Evolutionary conservation across 2,888 invertebrate genomes (phyloP).

Genomic region (Apomyelois bistriatella): DNA sequence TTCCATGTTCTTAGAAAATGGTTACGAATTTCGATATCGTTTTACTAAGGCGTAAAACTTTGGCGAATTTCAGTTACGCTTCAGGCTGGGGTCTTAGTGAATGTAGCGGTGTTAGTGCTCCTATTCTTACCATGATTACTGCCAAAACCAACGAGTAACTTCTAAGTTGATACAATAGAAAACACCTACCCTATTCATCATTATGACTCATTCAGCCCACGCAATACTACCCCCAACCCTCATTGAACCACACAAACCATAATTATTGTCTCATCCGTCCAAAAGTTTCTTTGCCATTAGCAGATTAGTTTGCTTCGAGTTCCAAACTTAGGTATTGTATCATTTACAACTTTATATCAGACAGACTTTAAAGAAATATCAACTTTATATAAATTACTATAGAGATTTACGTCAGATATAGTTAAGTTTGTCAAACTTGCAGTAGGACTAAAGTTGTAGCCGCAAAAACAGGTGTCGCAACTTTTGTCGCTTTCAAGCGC

Average conservation of each 20-base stretch:
- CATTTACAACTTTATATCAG: constrained; percentile 13
- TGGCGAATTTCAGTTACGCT: no score
- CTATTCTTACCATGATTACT: no score
- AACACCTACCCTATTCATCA: neutral
- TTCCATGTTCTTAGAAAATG: no score
- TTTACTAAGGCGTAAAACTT: no score
- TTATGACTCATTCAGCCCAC: constrained; percentile 9
- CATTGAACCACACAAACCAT: constrained; percentile 24
- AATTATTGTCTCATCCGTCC: constrained; percentile 42
- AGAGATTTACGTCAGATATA: neutral
- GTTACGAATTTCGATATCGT: no score
- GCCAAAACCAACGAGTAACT: no score
- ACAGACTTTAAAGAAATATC: neutral
- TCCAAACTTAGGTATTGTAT: constrained; percentile 12
- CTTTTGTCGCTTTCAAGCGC: constrained; percentile 9
- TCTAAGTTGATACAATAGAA: neutral
- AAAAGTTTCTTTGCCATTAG: constrained; percentile 55
- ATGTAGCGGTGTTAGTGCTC: no score
- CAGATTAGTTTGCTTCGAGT: constrained; percentile 53
- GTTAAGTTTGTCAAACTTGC: constrained; percentile 17
- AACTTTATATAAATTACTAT: neutral
- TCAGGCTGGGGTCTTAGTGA: no score
- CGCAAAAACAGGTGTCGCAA: constrained; percentile 41
- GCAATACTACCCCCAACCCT: constrained; percentile 14
- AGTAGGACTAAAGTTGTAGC: constrained; percentile 29